Conservation (phyloP, 2,888 invertebrate species). For the Portevinia maculata region DNA sequence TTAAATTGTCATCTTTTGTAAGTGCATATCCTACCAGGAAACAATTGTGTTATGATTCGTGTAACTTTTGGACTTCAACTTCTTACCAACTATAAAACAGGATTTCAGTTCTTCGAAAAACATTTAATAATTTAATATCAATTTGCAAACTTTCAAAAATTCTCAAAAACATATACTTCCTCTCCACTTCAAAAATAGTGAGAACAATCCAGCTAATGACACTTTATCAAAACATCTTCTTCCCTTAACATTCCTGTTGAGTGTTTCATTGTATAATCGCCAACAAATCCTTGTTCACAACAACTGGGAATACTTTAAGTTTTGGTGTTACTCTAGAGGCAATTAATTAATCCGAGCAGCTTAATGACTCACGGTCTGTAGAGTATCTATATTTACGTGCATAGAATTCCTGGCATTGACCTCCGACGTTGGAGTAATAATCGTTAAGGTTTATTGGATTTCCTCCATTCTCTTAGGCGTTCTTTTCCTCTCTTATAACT, state of each 20-base stretch:
- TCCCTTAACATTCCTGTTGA: neutral
- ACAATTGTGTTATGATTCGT: too few relatives aligned
- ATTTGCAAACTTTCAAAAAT: too few relatives aligned
- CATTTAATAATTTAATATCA: too few relatives aligned
- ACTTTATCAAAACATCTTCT: neutral
- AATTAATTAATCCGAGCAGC: neutral
- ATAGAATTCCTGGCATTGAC: slow-evolving; percentile 24
- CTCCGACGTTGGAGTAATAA: slow-evolving; percentile 12
- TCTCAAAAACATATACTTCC: too few relatives aligned
- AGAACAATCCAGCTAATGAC: neutral
- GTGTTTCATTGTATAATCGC: neutral
- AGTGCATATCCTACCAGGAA: too few relatives aligned
- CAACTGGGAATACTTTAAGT: neutral
- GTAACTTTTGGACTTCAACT: too few relatives aligned
- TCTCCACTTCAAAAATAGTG: too few relatives aligned
- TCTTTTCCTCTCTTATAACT: neutral
- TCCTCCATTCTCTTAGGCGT: neutral
- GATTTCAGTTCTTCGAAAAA: too few relatives aligned
- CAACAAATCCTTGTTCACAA: neutral
- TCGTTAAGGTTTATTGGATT: slow-evolving; percentile 20
- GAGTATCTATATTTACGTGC: slow-evolving; percentile 16
- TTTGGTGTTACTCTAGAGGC: neutral
- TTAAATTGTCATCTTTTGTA: too few relatives aligned
- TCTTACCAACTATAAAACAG: too few relatives aligned
- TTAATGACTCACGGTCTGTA: too few relatives aligned